Evolutionary conservation across 2,888 invertebrate genomes (phyloP).

Genomic region (Meghimatium bilineatum): DNA sequence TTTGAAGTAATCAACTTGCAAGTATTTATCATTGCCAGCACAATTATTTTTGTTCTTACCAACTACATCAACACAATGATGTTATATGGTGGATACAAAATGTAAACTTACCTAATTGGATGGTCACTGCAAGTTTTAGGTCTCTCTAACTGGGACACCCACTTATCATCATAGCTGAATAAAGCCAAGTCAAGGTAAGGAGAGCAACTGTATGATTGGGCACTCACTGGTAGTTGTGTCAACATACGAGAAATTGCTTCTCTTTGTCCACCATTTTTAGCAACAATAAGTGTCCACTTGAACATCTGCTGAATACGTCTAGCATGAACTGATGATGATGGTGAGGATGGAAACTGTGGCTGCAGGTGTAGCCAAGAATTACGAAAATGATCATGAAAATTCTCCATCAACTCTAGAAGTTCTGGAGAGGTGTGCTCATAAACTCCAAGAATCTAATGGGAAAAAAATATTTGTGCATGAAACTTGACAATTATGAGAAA

Average conservation of each 20-base stretch:
- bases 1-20: too few relatives aligned
- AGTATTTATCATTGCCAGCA: too few relatives aligned
- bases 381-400: constrained; percentile 93
- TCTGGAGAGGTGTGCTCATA: constrained; percentile 93
- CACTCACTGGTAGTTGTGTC: constrained; percentile 93
- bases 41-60: too few relatives aligned
- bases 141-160: constrained; percentile 95
- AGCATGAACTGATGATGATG: constrained; percentile 91
- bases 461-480: neutral
- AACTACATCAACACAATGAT: too few relatives aligned
- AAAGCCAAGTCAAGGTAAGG: constrained; percentile 94
- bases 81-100: too few relatives aligned
- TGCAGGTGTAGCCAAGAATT: constrained; percentile 86
- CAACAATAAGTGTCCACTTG: constrained; percentile 92
- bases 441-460: constrained; percentile 83
- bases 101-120: constrained; percentile 86
- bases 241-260: constrained; percentile 93
- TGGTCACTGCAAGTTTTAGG: constrained; percentile 95
- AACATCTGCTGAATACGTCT: constrained; percentile 84
- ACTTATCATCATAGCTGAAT: constrained; percentile 96
- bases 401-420: constrained; percentile 89
- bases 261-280: constrained; percentile 90
- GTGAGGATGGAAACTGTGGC: constrained; percentile 92
- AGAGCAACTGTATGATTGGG: constrained; percentile 94
- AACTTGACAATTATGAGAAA: constrained; percentile 61